These are phyloP conservation scores for Criorhina ranunculi DNA, from an alignment of 2,888 invertebrate genomes.

Conservation along the genomic window DNA sequence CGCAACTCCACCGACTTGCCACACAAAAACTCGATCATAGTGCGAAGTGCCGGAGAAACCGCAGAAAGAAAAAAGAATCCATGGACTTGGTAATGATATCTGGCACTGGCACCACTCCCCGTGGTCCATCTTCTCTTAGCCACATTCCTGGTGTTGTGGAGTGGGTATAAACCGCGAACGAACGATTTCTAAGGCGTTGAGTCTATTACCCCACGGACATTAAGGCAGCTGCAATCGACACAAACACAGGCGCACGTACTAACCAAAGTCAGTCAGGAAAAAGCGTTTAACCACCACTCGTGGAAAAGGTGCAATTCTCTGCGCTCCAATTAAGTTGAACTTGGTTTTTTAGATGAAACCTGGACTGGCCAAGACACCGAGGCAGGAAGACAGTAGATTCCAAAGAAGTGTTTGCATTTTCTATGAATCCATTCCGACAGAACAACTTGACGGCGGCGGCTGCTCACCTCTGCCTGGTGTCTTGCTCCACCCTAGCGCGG, in stretches of 20 bases:
- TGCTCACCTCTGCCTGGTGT: conserved; percentile 20
- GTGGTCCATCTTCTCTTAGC: conserved; percentile 23
- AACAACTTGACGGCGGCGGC: neutral
- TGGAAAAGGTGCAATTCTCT: conserved; percentile 74
- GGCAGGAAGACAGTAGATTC: conserved; percentile 53
- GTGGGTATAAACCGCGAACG: conserved; percentile 64
- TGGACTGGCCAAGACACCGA: conserved; percentile 19
- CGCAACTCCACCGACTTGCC: conserved; percentile 11
- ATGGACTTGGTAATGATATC: conserved; percentile 71
- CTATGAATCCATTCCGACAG: conserved; percentile 42
- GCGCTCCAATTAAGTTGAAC: conserved; percentile 76
- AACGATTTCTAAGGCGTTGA: conserved; percentile 73
- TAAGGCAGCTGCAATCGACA: conserved; percentile 66
- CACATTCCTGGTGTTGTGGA: conserved; percentile 55
- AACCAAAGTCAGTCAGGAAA: conserved; percentile 8
- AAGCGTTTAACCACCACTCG: conserved; percentile 37
- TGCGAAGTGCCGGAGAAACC: conserved; percentile 66
- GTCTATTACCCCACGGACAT: conserved; percentile 71
- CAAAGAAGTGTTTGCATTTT: conserved; percentile 64
- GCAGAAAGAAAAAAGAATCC: conserved; percentile 51
- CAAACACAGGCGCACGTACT: conserved; percentile 11
- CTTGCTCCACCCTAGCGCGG: conserved; percentile 58
- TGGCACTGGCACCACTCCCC: conserved; percentile 3
- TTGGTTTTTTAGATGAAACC: conserved; percentile 51
- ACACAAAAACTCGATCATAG: conserved; percentile 55